phyloP scores from a whole-genome alignment of 2,113 vertebrate genomes.

The Craseonycteris thonglongyai region DNA sequence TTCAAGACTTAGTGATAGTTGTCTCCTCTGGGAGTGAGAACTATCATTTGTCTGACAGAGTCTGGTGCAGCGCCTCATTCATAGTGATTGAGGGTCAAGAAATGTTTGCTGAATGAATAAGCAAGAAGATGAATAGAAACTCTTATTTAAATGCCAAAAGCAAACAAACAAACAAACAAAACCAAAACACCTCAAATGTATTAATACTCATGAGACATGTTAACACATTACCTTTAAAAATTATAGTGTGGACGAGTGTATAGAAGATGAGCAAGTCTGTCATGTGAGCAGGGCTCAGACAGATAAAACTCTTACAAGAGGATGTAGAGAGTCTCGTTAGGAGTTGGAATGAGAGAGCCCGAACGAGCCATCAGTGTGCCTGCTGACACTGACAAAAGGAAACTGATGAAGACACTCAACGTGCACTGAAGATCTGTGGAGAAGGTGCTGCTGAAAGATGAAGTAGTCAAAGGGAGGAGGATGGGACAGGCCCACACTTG shows the following conservation, averaged over 20 bases:
- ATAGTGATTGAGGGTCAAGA: background rate
- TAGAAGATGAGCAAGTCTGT: background rate
- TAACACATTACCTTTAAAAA: background rate
- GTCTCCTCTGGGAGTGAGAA: background rate
- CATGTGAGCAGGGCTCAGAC: background rate
- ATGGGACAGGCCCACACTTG: background rate
- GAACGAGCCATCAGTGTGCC: background rate
- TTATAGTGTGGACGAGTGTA: background rate
- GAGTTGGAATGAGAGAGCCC: background rate
- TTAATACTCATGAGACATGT: background rate
- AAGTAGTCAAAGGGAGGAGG: too few relatives aligned
- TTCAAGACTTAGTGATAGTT: too few relatives aligned
- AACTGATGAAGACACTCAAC: background rate
- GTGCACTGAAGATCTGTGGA: background rate
- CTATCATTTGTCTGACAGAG: fast-evolving
- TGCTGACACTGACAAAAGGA: background rate
- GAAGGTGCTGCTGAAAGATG: background rate
- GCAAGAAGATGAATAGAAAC: background rate
- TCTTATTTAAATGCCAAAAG: background rate
- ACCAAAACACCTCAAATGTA: background rate
- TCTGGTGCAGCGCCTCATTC: too few relatives aligned
- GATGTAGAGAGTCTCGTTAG: background rate
- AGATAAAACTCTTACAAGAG: background rate
- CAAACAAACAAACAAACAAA: background rate
- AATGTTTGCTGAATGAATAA: background rate